Evolutionary conservation across 2,888 invertebrate genomes (phyloP).

Genomic region (Phrixothrix hirtus): DNA sequence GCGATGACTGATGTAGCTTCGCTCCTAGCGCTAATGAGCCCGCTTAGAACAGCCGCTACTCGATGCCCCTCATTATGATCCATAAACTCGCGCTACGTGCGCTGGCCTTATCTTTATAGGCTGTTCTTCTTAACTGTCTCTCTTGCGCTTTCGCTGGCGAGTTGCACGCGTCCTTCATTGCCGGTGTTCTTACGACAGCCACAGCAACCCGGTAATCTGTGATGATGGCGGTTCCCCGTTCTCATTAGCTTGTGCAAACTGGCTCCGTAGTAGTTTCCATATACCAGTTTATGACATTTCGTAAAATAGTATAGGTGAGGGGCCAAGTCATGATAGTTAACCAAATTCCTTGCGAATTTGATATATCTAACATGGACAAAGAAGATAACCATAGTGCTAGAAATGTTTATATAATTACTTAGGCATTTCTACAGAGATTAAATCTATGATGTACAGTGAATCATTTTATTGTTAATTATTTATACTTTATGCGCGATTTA

Average conservation of each 20-base stretch:
- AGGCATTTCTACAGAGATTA: not conserved
- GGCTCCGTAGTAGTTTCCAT: conserved; percentile 29
- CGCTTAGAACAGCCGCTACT: conserved; percentile 32
- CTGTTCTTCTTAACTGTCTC: conserved; percentile 23
- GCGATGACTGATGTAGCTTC: conserved; percentile 32
- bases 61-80: conserved; percentile 33
- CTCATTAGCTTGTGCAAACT: conserved; percentile 32
- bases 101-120: conserved; percentile 32
- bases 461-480: too few relatives aligned
- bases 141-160: conserved; percentile 15
- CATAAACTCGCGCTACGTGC: conserved; percentile 30
- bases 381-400: not conserved
- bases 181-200: conserved; percentile 23
- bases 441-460: too few relatives aligned
- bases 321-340: not conserved
- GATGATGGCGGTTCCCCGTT: conserved; percentile 32
- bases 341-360: conserved; percentile 3
- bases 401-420: not conserved
- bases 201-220: conserved; percentile 28
- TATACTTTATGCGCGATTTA: too few relatives aligned
- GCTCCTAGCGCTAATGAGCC: conserved; percentile 31
- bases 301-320: conserved; percentile 22
- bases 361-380: conserved; percentile 7
- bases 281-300: conserved; percentile 24
- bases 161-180: conserved; percentile 17